Evolutionary conservation across 2,888 invertebrate species (phyloP), one percentile per base, ranked within the genome.

Genomic region (Eumacrocentrus americanus): DNA sequence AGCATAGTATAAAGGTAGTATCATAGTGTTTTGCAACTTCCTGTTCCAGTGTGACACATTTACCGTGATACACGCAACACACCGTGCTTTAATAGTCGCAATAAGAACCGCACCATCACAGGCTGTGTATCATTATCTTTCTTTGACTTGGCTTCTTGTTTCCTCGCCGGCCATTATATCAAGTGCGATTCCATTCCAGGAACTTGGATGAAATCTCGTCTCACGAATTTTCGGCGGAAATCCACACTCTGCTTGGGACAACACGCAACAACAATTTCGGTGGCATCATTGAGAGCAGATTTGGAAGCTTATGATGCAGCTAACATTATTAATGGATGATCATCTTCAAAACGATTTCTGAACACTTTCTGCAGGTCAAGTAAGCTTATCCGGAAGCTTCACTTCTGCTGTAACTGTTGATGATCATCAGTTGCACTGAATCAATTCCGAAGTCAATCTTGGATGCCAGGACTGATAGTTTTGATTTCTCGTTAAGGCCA

Each of bases 11-110:
- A 29, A 6, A 29, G 4, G 9, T 29, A 29, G 29, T 29, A 29
- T 9, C 4, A 29, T 29, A 1, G 20, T 2, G 23, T 54, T 35
- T 29, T 51, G 9, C 12, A 42, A 50, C 51, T 51, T 60, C 51
- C 55, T 48, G 55, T 55, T 38, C n/a, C 11, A n/a, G 29, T 48
- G 71, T 70, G 73, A 75, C 72, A 75, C 70, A 72, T 72, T 70
- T 68, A 67, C 2, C 7, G 14, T 12, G 14, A 12, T 68, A 62
- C 78, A 78, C 78, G 78, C 78, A 73, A 78, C 65, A 66, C 70
- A 70, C 73, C 72, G 70, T 75, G 70, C 75, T 76, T 64, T 76
- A 78, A 78, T 77, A 69, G 72, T 35, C 16, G 9, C 35, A 23
- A 38, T 29, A 38, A 22, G 3, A 20, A 4, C 14, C 12, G n/a